Conservation (phyloP, 2,797 vertebrate genomes). For the Pangasius larnaudii region DNA sequence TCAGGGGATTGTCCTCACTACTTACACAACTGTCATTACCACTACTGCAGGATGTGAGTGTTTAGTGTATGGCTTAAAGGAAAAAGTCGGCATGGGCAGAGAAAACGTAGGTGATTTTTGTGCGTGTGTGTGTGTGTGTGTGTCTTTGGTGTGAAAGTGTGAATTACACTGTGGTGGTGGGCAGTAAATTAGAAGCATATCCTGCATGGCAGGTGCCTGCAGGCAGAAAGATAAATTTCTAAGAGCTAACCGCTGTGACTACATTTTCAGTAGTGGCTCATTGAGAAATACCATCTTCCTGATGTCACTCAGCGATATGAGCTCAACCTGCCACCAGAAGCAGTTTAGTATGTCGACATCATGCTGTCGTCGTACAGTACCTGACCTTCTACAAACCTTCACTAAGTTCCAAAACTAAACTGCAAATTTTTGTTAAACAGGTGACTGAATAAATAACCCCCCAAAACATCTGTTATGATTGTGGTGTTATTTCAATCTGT, state of each 20-base stretch:
- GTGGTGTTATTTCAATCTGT: background rate
- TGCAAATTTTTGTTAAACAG: background rate
- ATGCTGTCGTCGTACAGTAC: background rate
- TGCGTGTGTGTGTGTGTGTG: constrained; percentile 26
- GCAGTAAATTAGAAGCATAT: constrained; percentile 43
- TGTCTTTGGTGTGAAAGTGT: constrained; percentile 35
- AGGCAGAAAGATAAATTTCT: constrained; percentile 63
- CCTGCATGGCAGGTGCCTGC: constrained; percentile 44
- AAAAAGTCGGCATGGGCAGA: constrained; percentile 19
- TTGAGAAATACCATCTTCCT: constrained; percentile 74
- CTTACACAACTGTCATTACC: constrained; percentile 39
- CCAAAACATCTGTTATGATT: background rate
- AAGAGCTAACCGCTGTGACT: constrained; percentile 67
- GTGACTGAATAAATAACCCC: background rate
- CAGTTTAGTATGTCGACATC: background rate
- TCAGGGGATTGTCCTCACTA: constrained; percentile 31
- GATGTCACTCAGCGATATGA: constrained; percentile 63
- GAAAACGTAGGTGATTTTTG: constrained; percentile 20
- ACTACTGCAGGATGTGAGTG: constrained; percentile 9
- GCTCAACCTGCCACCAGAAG: constrained; percentile 36
- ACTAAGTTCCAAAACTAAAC: background rate
- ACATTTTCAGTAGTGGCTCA: constrained; percentile 61
- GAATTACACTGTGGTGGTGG: constrained; percentile 40
- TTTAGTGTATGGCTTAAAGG: constrained; percentile 23
- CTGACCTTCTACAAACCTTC: background rate